Evolutionary conservation across 1,140 invertebrate genomes (phyloP).

Genomic region (Portunus trituberculatus): DNA sequence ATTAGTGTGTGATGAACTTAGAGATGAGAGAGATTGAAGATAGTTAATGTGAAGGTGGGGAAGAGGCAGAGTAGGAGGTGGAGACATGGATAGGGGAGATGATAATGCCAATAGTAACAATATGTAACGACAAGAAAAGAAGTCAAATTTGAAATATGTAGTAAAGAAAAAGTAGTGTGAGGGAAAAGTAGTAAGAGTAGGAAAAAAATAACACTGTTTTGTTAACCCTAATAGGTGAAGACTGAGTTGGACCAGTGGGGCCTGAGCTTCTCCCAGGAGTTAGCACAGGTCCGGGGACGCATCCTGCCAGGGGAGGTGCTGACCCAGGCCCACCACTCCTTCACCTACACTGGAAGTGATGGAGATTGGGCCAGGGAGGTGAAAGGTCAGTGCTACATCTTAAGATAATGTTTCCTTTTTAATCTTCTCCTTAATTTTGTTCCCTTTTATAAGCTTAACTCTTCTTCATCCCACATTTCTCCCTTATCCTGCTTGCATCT

Average conservation of each 20-base stretch:
- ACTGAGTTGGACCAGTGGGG: constrained; percentile 81
- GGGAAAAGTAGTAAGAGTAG: too few species aligned
- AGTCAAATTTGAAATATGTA: background rate
- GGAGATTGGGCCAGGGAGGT: constrained; percentile 80
- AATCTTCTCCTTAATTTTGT: too few species aligned
- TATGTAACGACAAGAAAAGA: background rate
- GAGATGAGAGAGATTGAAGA: background rate
- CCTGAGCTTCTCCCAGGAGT: constrained; percentile 79
- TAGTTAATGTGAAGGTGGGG: background rate
- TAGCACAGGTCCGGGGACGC: constrained; percentile 80
- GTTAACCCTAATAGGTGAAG: constrained; percentile 78
- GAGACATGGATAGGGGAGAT: background rate
- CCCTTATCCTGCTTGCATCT: background rate
- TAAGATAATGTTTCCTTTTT: background rate
- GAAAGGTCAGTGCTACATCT: constrained; percentile 77
- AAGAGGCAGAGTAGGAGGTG: background rate
- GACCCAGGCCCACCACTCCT: constrained; percentile 77
- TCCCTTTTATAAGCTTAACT: too few species aligned
- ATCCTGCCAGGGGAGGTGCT: constrained; percentile 80
- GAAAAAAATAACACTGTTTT: background rate
- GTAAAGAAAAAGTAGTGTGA: background rate
- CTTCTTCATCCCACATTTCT: background rate
- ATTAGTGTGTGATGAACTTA: too few species aligned
- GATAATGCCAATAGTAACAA: background rate
- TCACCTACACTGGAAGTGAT: constrained; percentile 76